phyloP scores from a whole-genome alignment of 2,888 invertebrate genomes.

The Selenia dentaria region DNA sequence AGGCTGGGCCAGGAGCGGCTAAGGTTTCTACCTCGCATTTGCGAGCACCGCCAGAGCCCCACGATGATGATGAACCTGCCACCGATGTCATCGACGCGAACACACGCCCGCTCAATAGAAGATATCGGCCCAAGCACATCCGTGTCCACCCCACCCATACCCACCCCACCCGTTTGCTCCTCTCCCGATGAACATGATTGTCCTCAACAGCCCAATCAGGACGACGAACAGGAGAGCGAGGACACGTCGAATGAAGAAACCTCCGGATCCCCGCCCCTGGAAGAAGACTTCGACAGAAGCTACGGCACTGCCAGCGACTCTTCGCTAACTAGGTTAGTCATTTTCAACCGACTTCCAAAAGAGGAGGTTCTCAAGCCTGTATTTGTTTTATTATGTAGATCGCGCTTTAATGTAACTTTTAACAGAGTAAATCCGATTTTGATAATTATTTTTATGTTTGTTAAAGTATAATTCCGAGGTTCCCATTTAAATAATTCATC shows the following conservation, averaged over 20 bases:
- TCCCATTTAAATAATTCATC: too few species aligned
- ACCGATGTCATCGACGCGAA: constrained; percentile 3
- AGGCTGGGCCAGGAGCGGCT: not conserved
- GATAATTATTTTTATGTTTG: too few species aligned
- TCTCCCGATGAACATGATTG: not conserved
- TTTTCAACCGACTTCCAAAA: too few species aligned
- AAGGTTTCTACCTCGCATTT: constrained; percentile 7
- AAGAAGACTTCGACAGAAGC: not conserved
- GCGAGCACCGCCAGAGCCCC: constrained; percentile 8
- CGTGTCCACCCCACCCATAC: too few species aligned
- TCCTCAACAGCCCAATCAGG: not conserved
- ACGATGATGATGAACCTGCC: constrained; percentile 6
- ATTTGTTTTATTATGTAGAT: too few species aligned
- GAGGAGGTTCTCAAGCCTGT: too few species aligned
- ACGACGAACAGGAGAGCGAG: not conserved
- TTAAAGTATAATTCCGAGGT: too few species aligned
- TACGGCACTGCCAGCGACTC: not conserved
- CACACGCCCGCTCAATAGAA: too few species aligned
- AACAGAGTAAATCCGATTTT: too few species aligned
- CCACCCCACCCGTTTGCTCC: not conserved
- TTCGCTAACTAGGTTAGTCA: too few species aligned
- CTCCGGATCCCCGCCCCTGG: not conserved
- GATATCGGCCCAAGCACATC: too few species aligned
- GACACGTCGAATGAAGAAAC: not conserved
- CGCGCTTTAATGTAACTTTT: too few species aligned